phyloP scores from a whole-genome alignment of 1,140 invertebrate genomes.

The Drosophila lacertosa region DNA sequence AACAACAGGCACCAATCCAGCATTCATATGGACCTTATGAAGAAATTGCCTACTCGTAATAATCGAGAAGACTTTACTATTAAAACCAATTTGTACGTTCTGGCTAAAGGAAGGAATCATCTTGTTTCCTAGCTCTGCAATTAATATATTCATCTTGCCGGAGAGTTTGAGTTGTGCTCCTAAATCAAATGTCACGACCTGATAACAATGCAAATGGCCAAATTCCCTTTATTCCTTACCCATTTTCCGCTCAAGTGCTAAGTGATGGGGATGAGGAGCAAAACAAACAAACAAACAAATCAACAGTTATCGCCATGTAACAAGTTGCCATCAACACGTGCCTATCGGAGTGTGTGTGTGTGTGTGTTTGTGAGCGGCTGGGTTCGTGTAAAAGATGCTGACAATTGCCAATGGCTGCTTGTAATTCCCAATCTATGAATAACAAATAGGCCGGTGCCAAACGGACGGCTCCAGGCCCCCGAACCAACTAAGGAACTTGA shows the following conservation, averaged over 20 bases:
- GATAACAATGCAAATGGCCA: background rate
- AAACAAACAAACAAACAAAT: slow-evolving; percentile 66
- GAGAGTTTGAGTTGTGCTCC: background rate
- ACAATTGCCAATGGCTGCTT: slow-evolving; percentile 79
- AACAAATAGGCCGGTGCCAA: slow-evolving; percentile 69
- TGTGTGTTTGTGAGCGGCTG: slow-evolving; percentile 39
- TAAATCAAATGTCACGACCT: background rate
- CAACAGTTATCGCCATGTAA: slow-evolving; percentile 64
- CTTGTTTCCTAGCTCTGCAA: no score
- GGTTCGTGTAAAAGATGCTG: slow-evolving; percentile 62
- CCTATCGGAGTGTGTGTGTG: slow-evolving; percentile 17
- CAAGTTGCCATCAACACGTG: slow-evolving; percentile 69
- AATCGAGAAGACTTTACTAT: no score
- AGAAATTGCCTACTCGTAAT: no score
- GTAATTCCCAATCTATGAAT: slow-evolving; percentile 82
- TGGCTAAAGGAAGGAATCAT: no score
- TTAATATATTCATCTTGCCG: no score
- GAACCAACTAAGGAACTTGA: slow-evolving; percentile 46
- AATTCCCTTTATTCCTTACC: background rate
- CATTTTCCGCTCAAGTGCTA: slow-evolving; percentile 14
- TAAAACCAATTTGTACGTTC: no score
- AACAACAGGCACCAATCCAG: no score
- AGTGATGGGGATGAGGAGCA: slow-evolving; percentile 5
- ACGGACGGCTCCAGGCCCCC: slow-evolving; percentile 39
- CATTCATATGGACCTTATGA: no score